Percentiles rank a stretch among this genome's conserved stretches.
Evolutionary conservation across 2,888 invertebrate genomes (phyloP).

Genomic region (Tiphia femorata): DNA sequence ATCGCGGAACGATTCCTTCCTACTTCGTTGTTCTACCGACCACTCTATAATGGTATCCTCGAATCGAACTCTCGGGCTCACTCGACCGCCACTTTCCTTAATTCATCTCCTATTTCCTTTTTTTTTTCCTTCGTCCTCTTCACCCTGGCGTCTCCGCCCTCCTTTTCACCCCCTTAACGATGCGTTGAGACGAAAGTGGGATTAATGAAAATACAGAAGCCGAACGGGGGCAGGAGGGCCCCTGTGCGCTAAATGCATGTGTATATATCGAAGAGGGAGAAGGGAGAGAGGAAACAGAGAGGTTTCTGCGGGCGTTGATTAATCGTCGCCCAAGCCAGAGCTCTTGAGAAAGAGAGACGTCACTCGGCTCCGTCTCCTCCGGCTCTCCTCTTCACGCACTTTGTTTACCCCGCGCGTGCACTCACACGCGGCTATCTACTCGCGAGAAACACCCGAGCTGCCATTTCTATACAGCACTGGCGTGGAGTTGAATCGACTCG

Average conservation of each 20-base stretch:
- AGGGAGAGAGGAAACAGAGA: conserved; percentile 16
- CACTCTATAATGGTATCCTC: no score
- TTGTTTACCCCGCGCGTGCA: conserved; percentile 37
- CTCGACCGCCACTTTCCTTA: conserved; percentile 12
- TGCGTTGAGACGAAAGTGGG: conserved; percentile 53
- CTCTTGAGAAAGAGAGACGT: conserved; percentile 47
- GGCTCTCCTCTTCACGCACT: conserved; percentile 42
- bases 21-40: no score
- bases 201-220: conserved; percentile 59
- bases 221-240: conserved; percentile 35
- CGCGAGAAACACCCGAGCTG: not conserved
- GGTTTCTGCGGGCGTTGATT: conserved; percentile 48
- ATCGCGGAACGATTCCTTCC: not conserved
- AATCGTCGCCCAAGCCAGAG: conserved; percentile 49
- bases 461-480: no score
- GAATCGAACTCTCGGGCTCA: no score
- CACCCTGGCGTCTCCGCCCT: not conserved
- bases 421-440: conserved; percentile 30
- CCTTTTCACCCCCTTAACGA: conserved; percentile 22
- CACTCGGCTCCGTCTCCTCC: conserved; percentile 43
- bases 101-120: conserved; percentile 17
- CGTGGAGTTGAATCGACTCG: no score
- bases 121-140: not conserved
- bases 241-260: conserved; percentile 57
- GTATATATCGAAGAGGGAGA: conserved; percentile 37